Evolutionary conservation across 1,140 invertebrate genomes (phyloP), one percentile per base, ranked within the genome.

Genomic region (Radopholus similis): DNA sequence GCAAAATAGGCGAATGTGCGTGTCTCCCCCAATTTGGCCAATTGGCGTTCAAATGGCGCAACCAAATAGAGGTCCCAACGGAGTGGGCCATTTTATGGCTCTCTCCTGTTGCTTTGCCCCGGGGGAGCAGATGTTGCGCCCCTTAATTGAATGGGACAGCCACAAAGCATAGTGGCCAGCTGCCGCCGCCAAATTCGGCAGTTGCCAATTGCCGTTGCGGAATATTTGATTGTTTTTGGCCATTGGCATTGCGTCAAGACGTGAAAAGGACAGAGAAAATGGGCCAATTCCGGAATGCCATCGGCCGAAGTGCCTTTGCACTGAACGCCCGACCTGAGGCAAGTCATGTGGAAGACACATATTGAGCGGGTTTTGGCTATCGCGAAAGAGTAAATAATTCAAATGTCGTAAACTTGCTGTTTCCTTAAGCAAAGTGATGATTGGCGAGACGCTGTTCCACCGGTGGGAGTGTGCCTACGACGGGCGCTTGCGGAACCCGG

Each of bases 371-470:
- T 37, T 21, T 2, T 21, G 4, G 15, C 13, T n/a, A 38, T 15
- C 15, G 40, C 23, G 37, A 58, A 42, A 40, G 21, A n/a, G 40
- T 18, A 59, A 42, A 42, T 42, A 35, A 47, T 26, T 63, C 23
- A 44, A 64, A 72, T 23, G 23, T 42, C 35, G 35, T 4, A 34
- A 69, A 53, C 30, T 51, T 58, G 30, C 26, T 51, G 35, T 13
- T 9, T 30, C 11, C 21, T 75, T 71, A 26, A 75, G 74, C 28
- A 58, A 71, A 59, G 55, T 78, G 28, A 34, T 38, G 47, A 74
- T 77, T n/a, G 75, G 76, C 3, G 75, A 77, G 35, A 37, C 62
- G 35, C 67, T 77, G n/a, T 80, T 38, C 32, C 75, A 77, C 55
- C 51, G 44, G 18, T 76, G 74, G 74, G 60, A 47, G 18, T 77